Conservation (phyloP, 2,113 vertebrate genomes). For the Pterocles gutturalis region DNA sequence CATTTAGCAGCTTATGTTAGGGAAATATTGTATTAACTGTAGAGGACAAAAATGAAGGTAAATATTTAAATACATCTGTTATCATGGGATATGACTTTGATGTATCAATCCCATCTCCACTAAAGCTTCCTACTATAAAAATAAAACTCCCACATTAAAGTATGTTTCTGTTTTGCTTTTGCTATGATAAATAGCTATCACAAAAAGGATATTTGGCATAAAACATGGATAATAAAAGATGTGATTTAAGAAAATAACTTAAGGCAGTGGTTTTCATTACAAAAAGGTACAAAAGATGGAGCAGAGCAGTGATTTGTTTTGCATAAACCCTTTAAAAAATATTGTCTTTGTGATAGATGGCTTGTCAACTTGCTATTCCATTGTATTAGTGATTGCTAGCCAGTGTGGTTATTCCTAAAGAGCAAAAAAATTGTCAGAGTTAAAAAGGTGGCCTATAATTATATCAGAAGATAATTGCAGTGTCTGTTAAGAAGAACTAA, state of each 20-base stretch:
- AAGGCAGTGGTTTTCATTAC: slow-evolving; percentile 47
- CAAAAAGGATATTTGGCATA: not conserved
- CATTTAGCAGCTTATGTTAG: slow-evolving; percentile 3
- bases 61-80: slow-evolving; percentile 71
- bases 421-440: not conserved
- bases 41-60: slow-evolving; percentile 53
- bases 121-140: slow-evolving; percentile 29
- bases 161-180: slow-evolving; percentile 48
- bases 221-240: slow-evolving; percentile 5
- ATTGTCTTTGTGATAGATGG: not conserved
- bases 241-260: slow-evolving; percentile 47
- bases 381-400: not conserved
- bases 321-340: slow-evolving; percentile 17
- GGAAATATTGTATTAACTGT: slow-evolving; percentile 49
- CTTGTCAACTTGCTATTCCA: not conserved
- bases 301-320: slow-evolving; percentile 14
- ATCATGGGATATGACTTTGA: slow-evolving; percentile 41
- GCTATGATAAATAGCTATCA: slow-evolving; percentile 47
- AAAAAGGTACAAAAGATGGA: slow-evolving; percentile 43
- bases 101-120: slow-evolving; percentile 42
- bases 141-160: slow-evolving; percentile 24
- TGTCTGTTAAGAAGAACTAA: not conserved
- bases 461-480: not conserved
- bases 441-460: not conserved
- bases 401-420: not conserved